Percentiles rank a stretch among this genome's conserved stretches.
Conservation (phyloP, 1,140 invertebrate species). For the Rhyzopertha dominica region DNA sequence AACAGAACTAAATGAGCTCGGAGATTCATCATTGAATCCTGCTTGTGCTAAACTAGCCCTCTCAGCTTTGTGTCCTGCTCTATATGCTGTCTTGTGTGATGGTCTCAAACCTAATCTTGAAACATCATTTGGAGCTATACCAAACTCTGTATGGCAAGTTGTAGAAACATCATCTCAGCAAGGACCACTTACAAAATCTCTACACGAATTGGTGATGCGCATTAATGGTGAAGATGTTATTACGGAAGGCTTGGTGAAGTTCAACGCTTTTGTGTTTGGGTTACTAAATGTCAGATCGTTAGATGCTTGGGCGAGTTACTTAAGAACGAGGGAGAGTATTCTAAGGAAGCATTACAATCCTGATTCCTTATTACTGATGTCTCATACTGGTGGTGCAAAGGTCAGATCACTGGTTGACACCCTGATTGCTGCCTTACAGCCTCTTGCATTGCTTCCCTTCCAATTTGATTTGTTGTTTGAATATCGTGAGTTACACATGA, state of each 20-base stretch:
- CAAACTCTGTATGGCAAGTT: constrained; percentile 84
- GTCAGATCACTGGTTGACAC: constrained; percentile 64
- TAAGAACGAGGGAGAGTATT: constrained; percentile 74
- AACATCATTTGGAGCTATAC: constrained; percentile 79
- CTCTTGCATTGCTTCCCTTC: constrained; percentile 71
- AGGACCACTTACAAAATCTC: constrained; percentile 75
- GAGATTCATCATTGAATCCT: constrained; percentile 54
- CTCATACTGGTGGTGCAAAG: constrained; percentile 58
- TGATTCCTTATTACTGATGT: constrained; percentile 65
- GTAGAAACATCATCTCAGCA: constrained; percentile 84
- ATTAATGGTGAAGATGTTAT: constrained; percentile 80
- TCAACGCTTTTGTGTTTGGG: constrained; percentile 85
- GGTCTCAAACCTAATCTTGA: constrained; percentile 74
- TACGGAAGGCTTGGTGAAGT: constrained; percentile 79
- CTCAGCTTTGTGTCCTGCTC: constrained; percentile 71
- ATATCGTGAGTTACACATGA: constrained; percentile 68
- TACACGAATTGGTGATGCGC: constrained; percentile 79
- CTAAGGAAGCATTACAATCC: constrained; percentile 75
- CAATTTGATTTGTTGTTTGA: constrained; percentile 77
- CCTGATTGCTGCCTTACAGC: constrained; percentile 67
- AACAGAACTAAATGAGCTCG: constrained; percentile 51
- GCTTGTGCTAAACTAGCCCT: constrained; percentile 65
- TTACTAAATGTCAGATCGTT: constrained; percentile 76
- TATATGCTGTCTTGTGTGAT: constrained; percentile 78
- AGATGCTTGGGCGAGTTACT: constrained; percentile 80